Conservation (phyloP, 2,797 vertebrate genomes). For the Telmatherina bonti region DNA sequence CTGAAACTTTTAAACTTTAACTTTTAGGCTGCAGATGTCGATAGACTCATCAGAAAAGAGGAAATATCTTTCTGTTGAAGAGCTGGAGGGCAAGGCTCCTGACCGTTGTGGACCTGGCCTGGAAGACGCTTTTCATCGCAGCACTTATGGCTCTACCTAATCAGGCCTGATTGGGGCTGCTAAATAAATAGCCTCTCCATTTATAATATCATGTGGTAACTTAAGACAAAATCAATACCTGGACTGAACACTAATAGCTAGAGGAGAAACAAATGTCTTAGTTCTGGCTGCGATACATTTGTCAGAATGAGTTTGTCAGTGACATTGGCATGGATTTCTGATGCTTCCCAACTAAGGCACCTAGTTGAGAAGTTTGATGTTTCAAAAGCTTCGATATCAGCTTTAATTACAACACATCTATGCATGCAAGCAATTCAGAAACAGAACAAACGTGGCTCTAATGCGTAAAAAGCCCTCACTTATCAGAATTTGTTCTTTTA, state of each 20-base stretch:
- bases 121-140: slow-evolving; percentile 78
- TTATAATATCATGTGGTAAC: slow-evolving; percentile 75
- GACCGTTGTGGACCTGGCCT: slow-evolving; percentile 70
- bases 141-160: slow-evolving; percentile 78
- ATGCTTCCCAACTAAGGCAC: slow-evolving; percentile 66
- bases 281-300: slow-evolving; percentile 63
- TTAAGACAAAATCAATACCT: slow-evolving; percentile 77
- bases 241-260: slow-evolving; percentile 64
- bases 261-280: slow-evolving; percentile 63
- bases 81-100: slow-evolving; percentile 66
- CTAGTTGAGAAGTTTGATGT: slow-evolving; percentile 40
- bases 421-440: slow-evolving; percentile 42
- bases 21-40: slow-evolving; percentile 59
- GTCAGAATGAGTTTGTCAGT: slow-evolving; percentile 63
- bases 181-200: slow-evolving; percentile 77
- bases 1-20: slow-evolving; percentile 72
- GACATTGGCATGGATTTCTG: slow-evolving; percentile 63
- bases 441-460: slow-evolving; percentile 33
- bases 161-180: slow-evolving; percentile 79
- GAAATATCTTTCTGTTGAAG: slow-evolving; percentile 71
- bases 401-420: slow-evolving; percentile 36
- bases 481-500: slow-evolving; percentile 13
- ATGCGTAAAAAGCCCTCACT: slow-evolving; percentile 5
- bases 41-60: slow-evolving; percentile 60
- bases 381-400: slow-evolving; percentile 23